phyloP scores from a whole-genome alignment of 2,113 vertebrate species.

The Pelvicachromis taeniatus region DNA sequence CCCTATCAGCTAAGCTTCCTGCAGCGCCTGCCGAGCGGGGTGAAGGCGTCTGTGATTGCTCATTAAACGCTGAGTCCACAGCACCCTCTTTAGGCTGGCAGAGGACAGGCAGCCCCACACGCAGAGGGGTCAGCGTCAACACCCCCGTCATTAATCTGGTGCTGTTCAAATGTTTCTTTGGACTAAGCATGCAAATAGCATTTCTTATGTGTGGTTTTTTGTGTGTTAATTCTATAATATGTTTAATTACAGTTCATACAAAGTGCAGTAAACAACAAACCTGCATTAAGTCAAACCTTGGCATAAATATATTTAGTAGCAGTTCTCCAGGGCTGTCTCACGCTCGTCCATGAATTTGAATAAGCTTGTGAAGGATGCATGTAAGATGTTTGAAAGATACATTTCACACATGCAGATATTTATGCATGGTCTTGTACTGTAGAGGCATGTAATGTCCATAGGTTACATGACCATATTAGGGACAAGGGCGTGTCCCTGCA shows the following conservation, averaged over 20 bases:
- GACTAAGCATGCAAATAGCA: background rate
- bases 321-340: background rate
- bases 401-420: background rate
- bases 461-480: background rate
- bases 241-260: background rate
- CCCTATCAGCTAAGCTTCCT: slow-evolving; percentile 26
- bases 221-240: background rate
- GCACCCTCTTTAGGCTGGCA: slow-evolving; percentile 73
- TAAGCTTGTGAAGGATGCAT: background rate
- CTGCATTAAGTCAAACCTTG: background rate
- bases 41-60: slow-evolving; percentile 48
- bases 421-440: background rate
- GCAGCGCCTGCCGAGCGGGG: slow-evolving; percentile 14
- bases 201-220: background rate
- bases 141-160: background rate
- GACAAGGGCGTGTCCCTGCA: background rate
- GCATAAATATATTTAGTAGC: background rate
- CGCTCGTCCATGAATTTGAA: background rate
- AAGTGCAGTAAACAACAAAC: background rate
- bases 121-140: slow-evolving; percentile 11
- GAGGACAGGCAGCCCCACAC: slow-evolving; percentile 10
- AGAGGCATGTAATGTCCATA: background rate
- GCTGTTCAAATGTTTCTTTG: background rate
- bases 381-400: background rate
- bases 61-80: slow-evolving; percentile 72